These are phyloP conservation scores for Lasiurus cinereus DNA, from an alignment of 2,113 vertebrate species.

Conservation along the genomic window DNA sequence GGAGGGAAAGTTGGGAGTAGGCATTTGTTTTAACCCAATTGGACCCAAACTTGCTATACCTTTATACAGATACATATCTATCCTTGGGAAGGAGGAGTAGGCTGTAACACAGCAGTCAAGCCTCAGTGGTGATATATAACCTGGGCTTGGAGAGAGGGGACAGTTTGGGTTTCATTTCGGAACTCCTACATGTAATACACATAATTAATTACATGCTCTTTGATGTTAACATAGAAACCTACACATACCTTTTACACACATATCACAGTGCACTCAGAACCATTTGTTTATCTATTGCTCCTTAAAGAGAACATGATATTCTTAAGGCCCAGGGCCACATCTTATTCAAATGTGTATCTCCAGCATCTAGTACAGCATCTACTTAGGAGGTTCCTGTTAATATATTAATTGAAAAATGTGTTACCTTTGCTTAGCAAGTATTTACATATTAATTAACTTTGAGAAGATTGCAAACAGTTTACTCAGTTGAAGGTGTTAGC, in stretches of 20 bases:
- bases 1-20: not conserved
- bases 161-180: not conserved
- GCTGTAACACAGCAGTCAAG: not conserved
- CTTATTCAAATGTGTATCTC: not conserved
- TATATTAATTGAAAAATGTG: conserved; percentile 75
- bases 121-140: not conserved
- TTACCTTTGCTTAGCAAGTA: conserved; percentile 67
- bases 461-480: conserved; percentile 51
- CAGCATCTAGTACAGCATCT: not conserved
- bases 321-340: not conserved
- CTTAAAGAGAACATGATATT: not conserved
- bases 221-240: not conserved
- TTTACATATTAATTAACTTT: conserved; percentile 75
- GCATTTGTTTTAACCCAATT: not conserved
- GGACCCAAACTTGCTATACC: not conserved
- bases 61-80: not conserved
- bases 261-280: not conserved
- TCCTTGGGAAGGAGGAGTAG: not conserved
- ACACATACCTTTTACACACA: not conserved
- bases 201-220: conserved; percentile 3
- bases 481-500: conserved; percentile 61
- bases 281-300: not conserved
- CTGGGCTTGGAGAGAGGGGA: not conserved
- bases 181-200: not conserved
- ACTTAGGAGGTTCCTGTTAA: not conserved